A percentile compares a stretch with the other conserved stretches of the same genome.
Conservation (phyloP, 2,113 vertebrate species). For the Oreochromis tanganicae region DNA sequence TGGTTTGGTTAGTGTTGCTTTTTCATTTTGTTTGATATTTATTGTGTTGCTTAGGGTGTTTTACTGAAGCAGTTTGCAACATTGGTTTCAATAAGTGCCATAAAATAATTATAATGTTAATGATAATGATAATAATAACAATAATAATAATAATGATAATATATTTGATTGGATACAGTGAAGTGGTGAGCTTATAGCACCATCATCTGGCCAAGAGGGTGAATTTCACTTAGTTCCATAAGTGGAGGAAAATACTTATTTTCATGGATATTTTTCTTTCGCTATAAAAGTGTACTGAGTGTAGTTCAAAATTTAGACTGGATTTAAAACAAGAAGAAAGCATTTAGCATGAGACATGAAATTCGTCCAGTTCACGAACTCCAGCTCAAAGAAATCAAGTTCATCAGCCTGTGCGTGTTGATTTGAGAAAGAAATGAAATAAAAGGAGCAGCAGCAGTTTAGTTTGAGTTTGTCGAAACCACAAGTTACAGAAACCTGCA, state of each 20-base stretch:
- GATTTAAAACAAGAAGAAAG: not conserved
- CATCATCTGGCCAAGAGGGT: not conserved
- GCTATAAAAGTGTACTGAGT: not conserved
- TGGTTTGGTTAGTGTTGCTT: not conserved
- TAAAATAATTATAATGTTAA: accelerated
- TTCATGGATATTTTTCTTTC: not conserved
- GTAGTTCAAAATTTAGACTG: not conserved
- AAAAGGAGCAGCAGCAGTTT: not conserved
- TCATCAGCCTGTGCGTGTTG: not conserved
- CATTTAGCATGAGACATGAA: not conserved
- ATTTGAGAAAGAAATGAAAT: not conserved
- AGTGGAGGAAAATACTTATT: not conserved
- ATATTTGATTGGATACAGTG: not conserved
- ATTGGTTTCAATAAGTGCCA: not conserved
- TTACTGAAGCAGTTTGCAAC: not conserved
- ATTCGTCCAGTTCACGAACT: not conserved
- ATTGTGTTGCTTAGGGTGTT: not conserved
- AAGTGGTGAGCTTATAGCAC: not conserved
- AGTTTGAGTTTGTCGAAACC: not conserved
- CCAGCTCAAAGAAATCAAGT: accelerated
- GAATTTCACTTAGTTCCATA: not conserved
- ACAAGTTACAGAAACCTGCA: not conserved
- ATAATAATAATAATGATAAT: accelerated
- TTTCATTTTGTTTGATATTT: not conserved
- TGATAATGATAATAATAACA: too few relatives aligned